phyloP scores from a whole-genome alignment of 2,888 invertebrate species.

The Diloba caeruleocephala region DNA sequence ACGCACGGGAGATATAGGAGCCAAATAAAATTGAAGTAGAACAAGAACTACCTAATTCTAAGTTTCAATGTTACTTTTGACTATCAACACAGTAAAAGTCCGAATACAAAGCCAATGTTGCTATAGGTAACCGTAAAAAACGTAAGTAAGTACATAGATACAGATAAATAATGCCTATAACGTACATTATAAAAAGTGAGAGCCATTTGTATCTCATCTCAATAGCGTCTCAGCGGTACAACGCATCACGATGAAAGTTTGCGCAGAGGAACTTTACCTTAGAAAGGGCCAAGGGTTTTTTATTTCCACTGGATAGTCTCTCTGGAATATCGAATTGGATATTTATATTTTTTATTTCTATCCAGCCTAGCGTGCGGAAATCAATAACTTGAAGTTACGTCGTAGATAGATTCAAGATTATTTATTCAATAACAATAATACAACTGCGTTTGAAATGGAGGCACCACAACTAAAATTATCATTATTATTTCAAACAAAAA shows the following conservation, averaged over 20 bases:
- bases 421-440: neutral
- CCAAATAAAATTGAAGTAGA: too few relatives aligned
- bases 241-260: slow-evolving; percentile 27
- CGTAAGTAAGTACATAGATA: too few relatives aligned
- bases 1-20: too few relatives aligned
- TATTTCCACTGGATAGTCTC: slow-evolving; percentile 24
- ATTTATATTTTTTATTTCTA: too few relatives aligned
- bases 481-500: too few relatives aligned
- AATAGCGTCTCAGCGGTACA: slow-evolving; percentile 18
- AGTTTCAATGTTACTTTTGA: too few relatives aligned
- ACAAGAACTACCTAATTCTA: too few relatives aligned
- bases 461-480: too few relatives aligned
- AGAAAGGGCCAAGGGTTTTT: slow-evolving; percentile 14
- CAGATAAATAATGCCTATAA: too few relatives aligned
- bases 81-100: too few relatives aligned
- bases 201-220: slow-evolving; percentile 14
- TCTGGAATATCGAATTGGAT: slow-evolving; percentile 34
- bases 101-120: too few relatives aligned
- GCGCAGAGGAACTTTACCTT: slow-evolving; percentile 8
- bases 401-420: neutral
- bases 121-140: too few relatives aligned
- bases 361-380: slow-evolving; percentile 6
- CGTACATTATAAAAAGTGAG: slow-evolving; percentile 5
- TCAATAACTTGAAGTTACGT: slow-evolving; percentile 8
- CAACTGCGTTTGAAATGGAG: neutral